These are phyloP conservation scores for Eonycteris spelaea DNA, from an alignment of 2,113 vertebrate species.

Conservation along the genomic window DNA sequence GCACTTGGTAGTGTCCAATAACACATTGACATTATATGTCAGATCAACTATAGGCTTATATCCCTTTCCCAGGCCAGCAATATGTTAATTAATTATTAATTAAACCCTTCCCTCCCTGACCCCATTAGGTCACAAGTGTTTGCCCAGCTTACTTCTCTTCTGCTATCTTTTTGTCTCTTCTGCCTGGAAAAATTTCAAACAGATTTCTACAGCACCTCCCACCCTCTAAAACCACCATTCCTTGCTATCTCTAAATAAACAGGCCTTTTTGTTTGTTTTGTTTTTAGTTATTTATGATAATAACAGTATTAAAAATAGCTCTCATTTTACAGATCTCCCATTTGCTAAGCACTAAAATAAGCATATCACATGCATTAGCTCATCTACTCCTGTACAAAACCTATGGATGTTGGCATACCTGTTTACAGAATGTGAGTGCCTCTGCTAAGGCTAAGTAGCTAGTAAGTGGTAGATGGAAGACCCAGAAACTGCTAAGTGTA, in stretches of 20 bases:
- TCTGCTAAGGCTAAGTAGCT: background rate
- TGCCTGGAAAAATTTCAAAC: background rate
- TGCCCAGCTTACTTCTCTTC: background rate
- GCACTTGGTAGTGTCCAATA: background rate
- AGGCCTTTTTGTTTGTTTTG: slow-evolving; percentile 17
- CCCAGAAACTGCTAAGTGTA: background rate
- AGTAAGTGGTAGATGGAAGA: background rate
- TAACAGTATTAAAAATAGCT: slow-evolving; percentile 31
- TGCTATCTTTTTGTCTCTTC: background rate
- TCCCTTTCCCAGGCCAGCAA: background rate
- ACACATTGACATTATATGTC: background rate
- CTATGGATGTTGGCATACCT: background rate
- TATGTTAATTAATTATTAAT: slow-evolving; percentile 46
- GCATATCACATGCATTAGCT: background rate
- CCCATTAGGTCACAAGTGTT: background rate
- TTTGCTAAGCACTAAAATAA: background rate
- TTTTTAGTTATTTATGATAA: slow-evolving; percentile 48
- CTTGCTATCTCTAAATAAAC: background rate
- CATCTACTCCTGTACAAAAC: background rate
- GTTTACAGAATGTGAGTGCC: background rate
- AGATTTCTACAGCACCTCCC: background rate
- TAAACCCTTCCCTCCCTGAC: background rate
- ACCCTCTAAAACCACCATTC: background rate
- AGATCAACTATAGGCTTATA: background rate
- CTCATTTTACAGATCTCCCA: background rate